Base-by-base conservation (phyloP, 2,797 vertebrate genomes). In the Cryptoprocta ferox region DNA sequence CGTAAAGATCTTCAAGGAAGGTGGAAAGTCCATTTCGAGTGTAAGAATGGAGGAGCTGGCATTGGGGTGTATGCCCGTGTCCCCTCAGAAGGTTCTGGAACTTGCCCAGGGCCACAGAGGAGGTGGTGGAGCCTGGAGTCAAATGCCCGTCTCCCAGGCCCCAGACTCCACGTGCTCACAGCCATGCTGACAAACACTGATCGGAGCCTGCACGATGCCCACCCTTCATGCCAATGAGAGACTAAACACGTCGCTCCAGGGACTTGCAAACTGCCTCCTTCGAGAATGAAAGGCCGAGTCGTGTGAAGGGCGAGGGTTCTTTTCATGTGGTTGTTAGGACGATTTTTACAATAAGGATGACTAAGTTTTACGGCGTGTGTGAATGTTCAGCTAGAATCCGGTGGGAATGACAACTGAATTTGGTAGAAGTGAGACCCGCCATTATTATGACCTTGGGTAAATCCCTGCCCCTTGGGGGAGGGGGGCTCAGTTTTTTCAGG, bases 291-390 rank as follows among this genome's bases (percentile, higher is more conserved):
- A 75, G 35, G 19, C 30, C 2, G 3, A 1, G 45, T 2, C 4
- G 5, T 7, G 39, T 18, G 65, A 53, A 61, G 83, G 73, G 45
- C 35, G 61, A 95, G 76, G 37, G 13, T 5, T 53, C 82, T 88
- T 93, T 86, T 91, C 48, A 95, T 92, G 97, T 95, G 95, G 97
- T 61, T 68, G 26, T 56, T 15, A 15, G 10, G 30, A 39, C 6
- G 5, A 59, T 42, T 94, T 82, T 95, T 78, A 96, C 70, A 42
- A 75, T 84, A 48, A 89, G 81, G 81, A 39, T 95, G 97, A 97
- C 88, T 90, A 70, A 97, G 73, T 80, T 87, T 95, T 35, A 81
- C 4, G 48, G 35, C 32, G 16, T 1, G n/a, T 82, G 81, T 95
- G 78, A 94, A 79, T 76, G 78, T 73, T 96, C 88, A 91, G 82